Conservation (phyloP, 2,888 invertebrate genomes). For the Lathronympha strigana region DNA sequence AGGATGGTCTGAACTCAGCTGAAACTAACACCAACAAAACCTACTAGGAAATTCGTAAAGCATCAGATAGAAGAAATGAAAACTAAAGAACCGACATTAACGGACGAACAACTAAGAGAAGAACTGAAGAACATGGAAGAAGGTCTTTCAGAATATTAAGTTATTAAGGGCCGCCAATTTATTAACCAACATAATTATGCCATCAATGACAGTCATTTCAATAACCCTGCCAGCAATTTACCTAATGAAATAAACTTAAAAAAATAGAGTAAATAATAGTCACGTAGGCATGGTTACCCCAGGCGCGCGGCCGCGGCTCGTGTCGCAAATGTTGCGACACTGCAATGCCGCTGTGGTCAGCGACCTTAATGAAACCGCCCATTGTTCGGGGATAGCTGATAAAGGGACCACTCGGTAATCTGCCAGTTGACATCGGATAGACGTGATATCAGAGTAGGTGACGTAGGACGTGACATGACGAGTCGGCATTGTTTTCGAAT, state of each 20-base stretch:
- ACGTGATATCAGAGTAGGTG: too few relatives aligned
- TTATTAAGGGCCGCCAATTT: not conserved
- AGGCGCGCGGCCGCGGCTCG: slow-evolving; percentile 46
- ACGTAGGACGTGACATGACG: too few relatives aligned
- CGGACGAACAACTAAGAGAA: too few relatives aligned
- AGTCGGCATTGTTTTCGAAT: too few relatives aligned
- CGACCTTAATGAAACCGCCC: slow-evolving; percentile 57
- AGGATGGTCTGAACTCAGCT: too few relatives aligned
- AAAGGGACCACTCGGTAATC: not conserved
- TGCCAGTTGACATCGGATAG: not conserved
- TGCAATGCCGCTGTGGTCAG: slow-evolving; percentile 61
- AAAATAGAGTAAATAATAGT: slow-evolving; percentile 23
- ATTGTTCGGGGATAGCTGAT: slow-evolving; percentile 52
- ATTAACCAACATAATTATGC: not conserved
- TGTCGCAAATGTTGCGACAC: slow-evolving; percentile 64
- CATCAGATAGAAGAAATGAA: too few relatives aligned
- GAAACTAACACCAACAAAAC: too few relatives aligned
- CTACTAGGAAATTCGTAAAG: too few relatives aligned
- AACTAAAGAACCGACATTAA: too few relatives aligned
- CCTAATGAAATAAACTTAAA: not conserved
- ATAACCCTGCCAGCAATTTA: slow-evolving; percentile 1
- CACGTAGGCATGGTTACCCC: slow-evolving; percentile 41
- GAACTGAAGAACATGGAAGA: too few relatives aligned
- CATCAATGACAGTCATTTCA: slow-evolving; percentile 2
- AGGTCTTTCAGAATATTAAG: too few relatives aligned